These are phyloP conservation scores for Solenopsis invicta DNA, from an alignment of 1,140 invertebrate species.

Conservation along the genomic window DNA sequence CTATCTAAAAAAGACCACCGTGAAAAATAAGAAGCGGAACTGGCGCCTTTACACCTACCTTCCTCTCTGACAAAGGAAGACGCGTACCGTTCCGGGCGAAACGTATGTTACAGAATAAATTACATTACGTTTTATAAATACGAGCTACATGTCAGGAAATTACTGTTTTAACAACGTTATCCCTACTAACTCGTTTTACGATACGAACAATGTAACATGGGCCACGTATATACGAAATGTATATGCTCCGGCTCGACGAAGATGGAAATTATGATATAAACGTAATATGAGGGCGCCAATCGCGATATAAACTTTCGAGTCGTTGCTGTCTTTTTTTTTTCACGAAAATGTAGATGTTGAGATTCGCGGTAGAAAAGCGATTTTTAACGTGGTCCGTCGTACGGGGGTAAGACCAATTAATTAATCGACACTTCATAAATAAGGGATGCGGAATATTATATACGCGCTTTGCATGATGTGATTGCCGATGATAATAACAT, in stretches of 20 bases:
- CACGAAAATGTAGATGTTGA: neutral
- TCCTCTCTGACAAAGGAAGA: conserved; percentile 20
- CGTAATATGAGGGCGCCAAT: neutral
- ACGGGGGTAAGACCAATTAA: conserved; percentile 5
- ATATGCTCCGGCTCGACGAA: neutral
- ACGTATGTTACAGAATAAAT: conserved; percentile 18
- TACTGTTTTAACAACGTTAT: neutral
- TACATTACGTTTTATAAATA: conserved; percentile 16
- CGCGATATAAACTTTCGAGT: neutral
- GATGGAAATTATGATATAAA: neutral
- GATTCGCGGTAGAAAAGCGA: neutral
- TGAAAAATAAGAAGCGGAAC: conserved; percentile 12
- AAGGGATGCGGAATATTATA: neutral
- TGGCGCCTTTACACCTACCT: conserved; percentile 11
- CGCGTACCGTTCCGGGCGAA: neutral
- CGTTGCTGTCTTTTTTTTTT: neutral
- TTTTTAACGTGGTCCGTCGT: neutral
- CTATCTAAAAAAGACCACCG: conserved; percentile 37
- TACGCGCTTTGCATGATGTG: neutral
- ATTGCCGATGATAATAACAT: conserved; percentile 39
- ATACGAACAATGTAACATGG: neutral
- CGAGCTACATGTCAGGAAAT: neutral
- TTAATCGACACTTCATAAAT: conserved; percentile 18
- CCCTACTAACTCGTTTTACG: neutral
- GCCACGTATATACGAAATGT: neutral